These are phyloP conservation scores for Capricornis sumatraensis DNA, from an alignment of 2,113 vertebrate genomes.

Conservation along the genomic window DNA sequence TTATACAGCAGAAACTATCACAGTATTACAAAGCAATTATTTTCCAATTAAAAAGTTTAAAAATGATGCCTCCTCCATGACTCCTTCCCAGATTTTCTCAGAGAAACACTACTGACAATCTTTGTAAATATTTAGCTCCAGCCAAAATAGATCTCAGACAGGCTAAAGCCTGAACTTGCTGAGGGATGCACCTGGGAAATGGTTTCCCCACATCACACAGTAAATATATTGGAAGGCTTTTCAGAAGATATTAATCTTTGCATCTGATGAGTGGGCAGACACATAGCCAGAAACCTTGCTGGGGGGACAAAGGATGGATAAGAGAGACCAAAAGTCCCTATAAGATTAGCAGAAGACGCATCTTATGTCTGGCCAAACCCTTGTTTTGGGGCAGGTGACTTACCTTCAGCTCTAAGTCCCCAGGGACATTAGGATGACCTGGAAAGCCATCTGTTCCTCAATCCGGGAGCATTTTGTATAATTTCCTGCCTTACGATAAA, in stretches of 20 bases:
- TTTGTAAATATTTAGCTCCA: neutral
- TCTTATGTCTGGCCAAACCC: no score
- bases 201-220: neutral
- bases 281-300: neutral
- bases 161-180: neutral
- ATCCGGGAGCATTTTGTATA: neutral
- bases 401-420: neutral
- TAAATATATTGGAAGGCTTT: neutral
- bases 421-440: rapidly evolving
- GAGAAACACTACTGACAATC: neutral
- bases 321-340: neutral
- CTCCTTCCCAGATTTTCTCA: neutral
- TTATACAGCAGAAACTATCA: neutral
- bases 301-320: rapidly evolving
- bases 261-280: neutral
- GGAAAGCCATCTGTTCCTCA: neutral
- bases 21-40: neutral
- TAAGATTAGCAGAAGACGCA: neutral
- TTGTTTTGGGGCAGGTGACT: neutral
- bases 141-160: neutral
- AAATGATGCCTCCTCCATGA: neutral
- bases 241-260: neutral
- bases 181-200: no score
- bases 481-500: neutral
- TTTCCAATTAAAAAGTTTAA: neutral